phyloP scores from a whole-genome alignment of 2,797 vertebrate species.

The Perodicticus potto region DNA sequence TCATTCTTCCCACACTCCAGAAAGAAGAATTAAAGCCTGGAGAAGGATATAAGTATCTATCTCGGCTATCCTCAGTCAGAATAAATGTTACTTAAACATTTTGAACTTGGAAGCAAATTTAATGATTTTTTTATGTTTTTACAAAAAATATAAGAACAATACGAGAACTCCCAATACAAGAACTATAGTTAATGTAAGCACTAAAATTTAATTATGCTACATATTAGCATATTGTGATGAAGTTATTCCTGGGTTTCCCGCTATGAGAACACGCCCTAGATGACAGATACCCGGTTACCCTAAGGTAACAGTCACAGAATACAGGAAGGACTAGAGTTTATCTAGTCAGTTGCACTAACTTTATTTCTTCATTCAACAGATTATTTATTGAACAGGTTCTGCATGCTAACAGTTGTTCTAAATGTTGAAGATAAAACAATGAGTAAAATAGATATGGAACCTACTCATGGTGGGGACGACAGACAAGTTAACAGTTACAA shows the following conservation, averaged over 20 bases:
- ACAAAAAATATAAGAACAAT: neutral
- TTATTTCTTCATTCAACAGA: neutral
- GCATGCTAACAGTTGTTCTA: neutral
- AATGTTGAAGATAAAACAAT: neutral
- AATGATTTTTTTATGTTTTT: neutral
- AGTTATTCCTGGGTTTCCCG: neutral
- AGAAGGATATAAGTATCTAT: neutral
- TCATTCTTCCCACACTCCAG: neutral
- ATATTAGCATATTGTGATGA: neutral
- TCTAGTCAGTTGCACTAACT: neutral
- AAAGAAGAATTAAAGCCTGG: neutral
- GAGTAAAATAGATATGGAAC: neutral
- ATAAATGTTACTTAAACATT: neutral
- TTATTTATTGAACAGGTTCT: neutral
- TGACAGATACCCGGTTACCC: neutral
- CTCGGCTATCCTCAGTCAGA: neutral
- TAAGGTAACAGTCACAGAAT: neutral
- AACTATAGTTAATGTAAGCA: neutral
- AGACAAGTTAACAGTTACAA: neutral
- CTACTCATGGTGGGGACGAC: neutral
- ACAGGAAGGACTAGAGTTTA: neutral
- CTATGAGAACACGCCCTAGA: neutral
- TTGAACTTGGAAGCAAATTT: neutral
- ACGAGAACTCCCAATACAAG: neutral
- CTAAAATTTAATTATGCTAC: neutral